These are phyloP conservation scores for Stegostoma tigrinum DNA, from an alignment of 2,113 vertebrate species.

Conservation along the genomic window DNA sequence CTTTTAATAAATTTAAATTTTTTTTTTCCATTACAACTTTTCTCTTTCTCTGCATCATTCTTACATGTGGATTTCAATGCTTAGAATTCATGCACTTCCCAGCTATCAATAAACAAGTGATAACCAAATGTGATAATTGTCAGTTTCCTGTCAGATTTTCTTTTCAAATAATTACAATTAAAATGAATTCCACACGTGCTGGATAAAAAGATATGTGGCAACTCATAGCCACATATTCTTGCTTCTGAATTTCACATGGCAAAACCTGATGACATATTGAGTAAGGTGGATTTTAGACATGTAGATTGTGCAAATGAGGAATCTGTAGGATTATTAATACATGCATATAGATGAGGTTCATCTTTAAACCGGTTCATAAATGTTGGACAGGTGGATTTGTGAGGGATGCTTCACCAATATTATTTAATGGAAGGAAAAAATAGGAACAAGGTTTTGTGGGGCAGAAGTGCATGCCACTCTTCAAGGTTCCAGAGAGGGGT, in stretches of 20 bases:
- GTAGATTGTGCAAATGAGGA: background rate
- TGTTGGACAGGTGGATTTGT: background rate
- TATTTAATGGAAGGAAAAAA: background rate
- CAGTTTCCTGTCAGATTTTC: too few species aligned
- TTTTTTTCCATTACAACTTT: background rate
- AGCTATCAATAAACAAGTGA: background rate
- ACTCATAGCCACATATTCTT: background rate
- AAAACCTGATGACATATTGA: background rate
- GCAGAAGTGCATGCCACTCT: background rate
- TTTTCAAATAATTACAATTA: background rate
- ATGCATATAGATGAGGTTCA: background rate
- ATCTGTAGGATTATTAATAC: background rate
- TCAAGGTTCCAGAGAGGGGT: too few species aligned
- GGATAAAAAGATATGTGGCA: background rate
- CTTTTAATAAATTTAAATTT: background rate
- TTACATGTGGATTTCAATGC: background rate
- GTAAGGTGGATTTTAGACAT: background rate
- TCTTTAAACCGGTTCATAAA: background rate
- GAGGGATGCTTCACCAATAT: background rate
- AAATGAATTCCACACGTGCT: background rate
- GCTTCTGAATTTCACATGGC: background rate
- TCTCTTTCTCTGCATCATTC: background rate
- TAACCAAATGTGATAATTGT: background rate
- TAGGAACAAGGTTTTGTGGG: background rate
- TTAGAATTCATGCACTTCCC: background rate